phyloP scores from a whole-genome alignment of 2,113 vertebrate species.

The Aptenodytes patagonicus region DNA sequence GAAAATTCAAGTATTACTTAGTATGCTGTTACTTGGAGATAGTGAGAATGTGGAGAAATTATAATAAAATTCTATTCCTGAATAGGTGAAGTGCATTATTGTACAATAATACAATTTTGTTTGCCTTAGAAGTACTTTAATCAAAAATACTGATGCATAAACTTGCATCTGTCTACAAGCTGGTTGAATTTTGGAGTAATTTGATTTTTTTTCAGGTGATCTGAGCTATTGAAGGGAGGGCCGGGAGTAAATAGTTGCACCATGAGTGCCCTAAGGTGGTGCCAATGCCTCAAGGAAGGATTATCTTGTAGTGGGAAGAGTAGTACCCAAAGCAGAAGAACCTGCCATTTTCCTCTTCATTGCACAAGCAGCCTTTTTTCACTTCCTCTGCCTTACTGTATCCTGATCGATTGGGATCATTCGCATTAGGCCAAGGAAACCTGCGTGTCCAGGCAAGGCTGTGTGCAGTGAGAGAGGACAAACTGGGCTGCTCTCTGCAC shows the following conservation, averaged over 20 bases:
- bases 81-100: neutral
- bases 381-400: neutral
- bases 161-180: neutral
- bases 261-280: conserved; percentile 14
- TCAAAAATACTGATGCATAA: neutral
- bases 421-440: neutral
- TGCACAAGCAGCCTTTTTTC: neutral
- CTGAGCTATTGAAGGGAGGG: neutral
- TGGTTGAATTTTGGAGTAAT: neutral
- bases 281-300: neutral
- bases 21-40: neutral
- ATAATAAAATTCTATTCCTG: neutral
- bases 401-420: neutral
- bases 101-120: neutral
- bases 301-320: neutral
- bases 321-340: conserved; percentile 26
- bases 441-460: neutral
- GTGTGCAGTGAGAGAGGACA: neutral
- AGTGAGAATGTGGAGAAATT: neutral
- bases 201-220: neutral
- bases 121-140: neutral
- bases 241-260: neutral
- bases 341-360: neutral
- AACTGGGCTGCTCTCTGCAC: neutral
- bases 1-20: neutral